These are phyloP conservation scores for Philopotamus ludificatus DNA, from an alignment of 1,140 invertebrate species.

Conservation along the genomic window DNA sequence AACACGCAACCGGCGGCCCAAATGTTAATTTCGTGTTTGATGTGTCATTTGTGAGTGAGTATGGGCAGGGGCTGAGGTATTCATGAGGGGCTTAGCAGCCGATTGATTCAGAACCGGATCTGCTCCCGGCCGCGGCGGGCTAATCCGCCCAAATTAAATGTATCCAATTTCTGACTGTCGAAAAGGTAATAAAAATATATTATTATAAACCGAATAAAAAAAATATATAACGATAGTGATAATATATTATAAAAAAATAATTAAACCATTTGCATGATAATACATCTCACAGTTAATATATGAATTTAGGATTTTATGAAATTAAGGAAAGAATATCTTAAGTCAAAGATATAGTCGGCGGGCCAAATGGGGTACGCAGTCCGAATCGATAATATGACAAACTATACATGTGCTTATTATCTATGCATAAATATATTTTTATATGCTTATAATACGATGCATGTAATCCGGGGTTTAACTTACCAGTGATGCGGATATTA, in stretches of 20 bases:
- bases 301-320: too few species aligned
- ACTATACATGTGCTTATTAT: too few species aligned
- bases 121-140: conserved; percentile 25
- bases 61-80: neutral
- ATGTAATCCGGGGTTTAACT: too few species aligned
- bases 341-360: too few species aligned
- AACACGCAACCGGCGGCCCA: conserved; percentile 27
- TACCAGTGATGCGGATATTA: too few species aligned
- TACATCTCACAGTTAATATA: too few species aligned
- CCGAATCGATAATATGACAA: too few species aligned
- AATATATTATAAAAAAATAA: neutral
- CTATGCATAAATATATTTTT: neutral
- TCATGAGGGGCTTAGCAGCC: conserved; percentile 1
- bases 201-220: too few species aligned
- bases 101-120: conserved; percentile 19
- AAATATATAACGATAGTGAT: conserved; percentile 3
- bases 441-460: neutral
- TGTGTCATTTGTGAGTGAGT: conserved; percentile 36
- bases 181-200: too few species aligned
- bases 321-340: too few species aligned
- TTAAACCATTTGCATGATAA: neutral
- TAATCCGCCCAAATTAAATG: conserved; percentile 32
- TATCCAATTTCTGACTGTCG: too few species aligned
- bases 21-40: conserved; percentile 40
- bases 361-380: too few species aligned